phyloP scores from a whole-genome alignment of 2,113 vertebrate genomes.

The Hippocampus barbouri region DNA sequence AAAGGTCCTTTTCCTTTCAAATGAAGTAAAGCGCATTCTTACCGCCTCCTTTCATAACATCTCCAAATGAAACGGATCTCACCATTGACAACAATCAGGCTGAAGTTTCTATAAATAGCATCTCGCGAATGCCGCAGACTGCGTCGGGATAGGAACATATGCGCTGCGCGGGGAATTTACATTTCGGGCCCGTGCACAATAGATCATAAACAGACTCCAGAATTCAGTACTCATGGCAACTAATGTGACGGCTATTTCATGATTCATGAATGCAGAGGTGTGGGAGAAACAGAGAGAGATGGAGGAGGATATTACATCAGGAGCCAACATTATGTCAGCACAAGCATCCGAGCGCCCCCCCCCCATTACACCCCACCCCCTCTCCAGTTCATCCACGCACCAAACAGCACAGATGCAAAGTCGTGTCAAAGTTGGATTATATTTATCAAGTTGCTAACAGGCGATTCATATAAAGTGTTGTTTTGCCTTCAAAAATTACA shows the following conservation, averaged over 20 bases:
- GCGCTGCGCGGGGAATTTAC: neutral
- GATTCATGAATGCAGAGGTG: slow-evolving; percentile 53
- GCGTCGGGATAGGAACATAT: slow-evolving; percentile 3
- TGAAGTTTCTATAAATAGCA: slow-evolving; percentile 41
- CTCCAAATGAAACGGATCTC: slow-evolving; percentile 11
- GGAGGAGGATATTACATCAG: slow-evolving; percentile 27
- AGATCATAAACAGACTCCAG: neutral
- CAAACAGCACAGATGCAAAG: neutral
- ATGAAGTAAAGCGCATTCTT: neutral
- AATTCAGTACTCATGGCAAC: slow-evolving; percentile 40
- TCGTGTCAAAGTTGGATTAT: neutral
- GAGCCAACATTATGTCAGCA: slow-evolving; percentile 36
- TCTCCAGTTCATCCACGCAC: slow-evolving; percentile 3
- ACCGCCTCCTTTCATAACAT: slow-evolving; percentile 1
- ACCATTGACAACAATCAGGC: slow-evolving; percentile 27
- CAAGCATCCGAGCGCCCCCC: slow-evolving; percentile 32
- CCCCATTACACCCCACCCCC: no score
- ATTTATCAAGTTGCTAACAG: neutral
- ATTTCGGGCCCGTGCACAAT: neutral
- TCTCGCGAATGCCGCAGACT: slow-evolving; percentile 13
- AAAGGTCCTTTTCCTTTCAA: neutral
- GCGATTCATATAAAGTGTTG: neutral
- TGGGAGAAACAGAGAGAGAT: slow-evolving; percentile 21
- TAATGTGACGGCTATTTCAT: slow-evolving; percentile 34
- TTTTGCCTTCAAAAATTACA: neutral